Evolutionary conservation across 2,888 invertebrate species (phyloP).

Genomic region (Loripinus fragilis): DNA sequence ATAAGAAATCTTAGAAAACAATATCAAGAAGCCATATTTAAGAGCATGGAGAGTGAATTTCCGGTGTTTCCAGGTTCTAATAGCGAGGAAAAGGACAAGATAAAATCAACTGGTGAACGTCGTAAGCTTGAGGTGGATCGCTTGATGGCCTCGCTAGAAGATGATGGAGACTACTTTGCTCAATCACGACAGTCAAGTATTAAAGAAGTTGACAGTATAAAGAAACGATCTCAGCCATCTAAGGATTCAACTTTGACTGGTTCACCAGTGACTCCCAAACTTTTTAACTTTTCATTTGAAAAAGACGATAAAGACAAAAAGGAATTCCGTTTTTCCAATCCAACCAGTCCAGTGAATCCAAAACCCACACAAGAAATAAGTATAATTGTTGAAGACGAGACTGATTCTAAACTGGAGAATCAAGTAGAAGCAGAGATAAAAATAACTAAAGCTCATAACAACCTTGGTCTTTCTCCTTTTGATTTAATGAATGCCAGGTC

Average conservation of each 20-base stretch:
- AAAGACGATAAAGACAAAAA: slow-evolving; percentile 32
- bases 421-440: neutral
- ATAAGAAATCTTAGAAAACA: slow-evolving; percentile 48
- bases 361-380: slow-evolving; percentile 28
- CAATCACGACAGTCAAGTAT: slow-evolving; percentile 15
- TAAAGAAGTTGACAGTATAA: slow-evolving; percentile 23
- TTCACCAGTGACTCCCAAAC: slow-evolving; percentile 46
- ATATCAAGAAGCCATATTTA: slow-evolving; percentile 52
- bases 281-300: slow-evolving; percentile 47
- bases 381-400: slow-evolving; percentile 52
- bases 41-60: slow-evolving; percentile 47
- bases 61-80: slow-evolving; percentile 44
- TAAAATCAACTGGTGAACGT: slow-evolving; percentile 47
- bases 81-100: neutral
- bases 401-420: slow-evolving; percentile 20
- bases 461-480: neutral
- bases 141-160: slow-evolving; percentile 54
- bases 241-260: slow-evolving; percentile 49
- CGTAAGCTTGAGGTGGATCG: slow-evolving; percentile 61
- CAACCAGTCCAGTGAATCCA: slow-evolving; percentile 6
- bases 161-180: slow-evolving; percentile 68
- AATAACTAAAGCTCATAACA: neutral
- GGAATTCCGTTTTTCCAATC: slow-evolving; percentile 41
- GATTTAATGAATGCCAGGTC: slow-evolving; percentile 49
- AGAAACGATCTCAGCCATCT: slow-evolving; percentile 44